Base-by-base conservation (phyloP, 2,113 vertebrate species). In the Oncorhynchus masou region DNA sequence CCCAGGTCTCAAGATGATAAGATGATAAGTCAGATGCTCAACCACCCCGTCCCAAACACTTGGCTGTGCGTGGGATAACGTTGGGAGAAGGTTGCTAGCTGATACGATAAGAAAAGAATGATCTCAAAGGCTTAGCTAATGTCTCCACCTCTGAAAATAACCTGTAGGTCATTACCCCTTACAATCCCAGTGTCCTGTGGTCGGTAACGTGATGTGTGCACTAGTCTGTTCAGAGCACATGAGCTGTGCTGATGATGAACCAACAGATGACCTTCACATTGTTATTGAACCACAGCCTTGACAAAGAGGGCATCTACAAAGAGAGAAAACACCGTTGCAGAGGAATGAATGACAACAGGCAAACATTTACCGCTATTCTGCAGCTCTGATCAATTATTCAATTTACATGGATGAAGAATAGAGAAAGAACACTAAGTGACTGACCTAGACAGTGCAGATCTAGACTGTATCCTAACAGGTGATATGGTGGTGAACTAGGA, bases 81-180 rank as follows among this genome's bases (percentile, higher is more conserved):
- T 31, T 0, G 31, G 67, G 60, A 68, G 54, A 13, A 15, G 68
- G 12, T 66, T 45, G 39, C 39, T 54, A 15, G 51, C 4, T 54
- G 1, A 6, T 27, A 45, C 0, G 67, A 74, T 67, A n/a, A 27
- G 62, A 9, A 64, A 16, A n/a, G 34, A 65, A 24, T 73, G 78
- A 83, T 19, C 66, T 83, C 83, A 78, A 45, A 48, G 80, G 57
- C 73, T 68, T 25, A 16, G 51, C 16, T 54, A 45, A 74, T 31
- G 24, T 71, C 76, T 67, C 31, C 57, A 59, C 49, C 11, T 39
- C 77, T 71, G 49, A 79, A 78, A 78, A 79, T 76, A 83, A 70
- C 70, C 48, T 49, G 67, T 29, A 5, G 29, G 66, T 59, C n/a
- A 54, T 54, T 54, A 54, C 12, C 3, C 20, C 59, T 16, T 60